Percentiles rank a stretch among this genome's conserved stretches.
phyloP scores from a whole-genome alignment of 1,140 invertebrate species.

The Sycobia sp. region DNA sequence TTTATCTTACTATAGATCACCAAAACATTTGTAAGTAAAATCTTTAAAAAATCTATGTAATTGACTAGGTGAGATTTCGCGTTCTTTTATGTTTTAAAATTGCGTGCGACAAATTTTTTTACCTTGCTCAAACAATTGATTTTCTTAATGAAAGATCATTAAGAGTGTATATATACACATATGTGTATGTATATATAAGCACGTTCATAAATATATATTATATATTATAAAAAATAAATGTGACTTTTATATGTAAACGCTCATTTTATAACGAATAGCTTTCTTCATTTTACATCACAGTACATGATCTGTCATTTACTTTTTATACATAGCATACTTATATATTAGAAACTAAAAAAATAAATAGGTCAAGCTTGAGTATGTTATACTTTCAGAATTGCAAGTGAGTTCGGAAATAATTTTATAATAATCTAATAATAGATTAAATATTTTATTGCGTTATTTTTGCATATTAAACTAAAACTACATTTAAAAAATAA shows the following conservation, averaged over 20 bases:
- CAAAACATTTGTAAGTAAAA: conserved; percentile 23
- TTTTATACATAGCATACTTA: conserved; percentile 11
- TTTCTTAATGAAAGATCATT: not conserved
- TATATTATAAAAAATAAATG: conserved; percentile 25
- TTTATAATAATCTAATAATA: too few relatives aligned
- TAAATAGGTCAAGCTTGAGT: too few relatives aligned
- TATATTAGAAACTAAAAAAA: conserved; percentile 5
- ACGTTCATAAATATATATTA: conserved; percentile 18
- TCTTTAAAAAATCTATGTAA: conserved; percentile 6
- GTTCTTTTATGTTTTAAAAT: conserved; percentile 10
- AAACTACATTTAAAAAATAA: too few relatives aligned
- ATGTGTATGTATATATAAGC: conserved; percentile 6
- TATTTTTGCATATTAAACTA: too few relatives aligned
- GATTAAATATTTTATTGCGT: too few relatives aligned
- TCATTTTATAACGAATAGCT: conserved; percentile 20
- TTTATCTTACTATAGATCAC: conserved; percentile 10
- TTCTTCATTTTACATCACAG: conserved; percentile 15
- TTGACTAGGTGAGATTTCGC: not conserved
- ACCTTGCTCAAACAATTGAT: not conserved
- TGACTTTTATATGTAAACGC: conserved; percentile 29
- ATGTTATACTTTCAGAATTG: too few relatives aligned
- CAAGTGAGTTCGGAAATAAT: too few relatives aligned
- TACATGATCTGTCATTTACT: conserved; percentile 10
- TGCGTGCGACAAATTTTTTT: conserved; percentile 8
- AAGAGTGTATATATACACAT: not conserved